Evolutionary conservation across 2,888 invertebrate species (phyloP).

Genomic region (Steinernema hermaphroditum): DNA sequence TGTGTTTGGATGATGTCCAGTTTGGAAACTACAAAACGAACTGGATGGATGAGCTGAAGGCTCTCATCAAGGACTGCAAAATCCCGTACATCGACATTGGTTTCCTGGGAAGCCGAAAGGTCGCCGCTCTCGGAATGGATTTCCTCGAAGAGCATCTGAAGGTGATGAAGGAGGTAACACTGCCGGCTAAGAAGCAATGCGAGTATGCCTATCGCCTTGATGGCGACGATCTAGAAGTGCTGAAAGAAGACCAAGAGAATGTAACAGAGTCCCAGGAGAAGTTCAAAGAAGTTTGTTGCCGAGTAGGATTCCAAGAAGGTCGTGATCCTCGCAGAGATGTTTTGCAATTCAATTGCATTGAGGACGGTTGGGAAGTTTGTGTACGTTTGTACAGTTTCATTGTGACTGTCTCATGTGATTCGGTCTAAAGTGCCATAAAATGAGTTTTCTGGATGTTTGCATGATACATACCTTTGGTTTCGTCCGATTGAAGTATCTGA

Average conservation of each 20-base stretch:
- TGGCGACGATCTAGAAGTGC: background rate
- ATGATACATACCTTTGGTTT: too few relatives aligned
- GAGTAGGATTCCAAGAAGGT: background rate
- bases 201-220: background rate
- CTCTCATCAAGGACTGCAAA: background rate
- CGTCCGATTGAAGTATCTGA: too few relatives aligned
- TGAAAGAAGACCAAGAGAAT: background rate
- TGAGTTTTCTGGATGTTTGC: too few relatives aligned
- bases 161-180: background rate
- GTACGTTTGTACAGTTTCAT: slow-evolving; percentile 19
- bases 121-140: background rate
- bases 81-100: slow-evolving; percentile 11
- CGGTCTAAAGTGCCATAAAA: too few relatives aligned
- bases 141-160: slow-evolving; percentile 3
- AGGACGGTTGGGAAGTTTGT: background rate
- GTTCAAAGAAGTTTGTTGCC: background rate
- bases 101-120: background rate
- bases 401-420: background rate
- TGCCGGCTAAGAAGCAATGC: background rate
- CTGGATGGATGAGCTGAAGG: background rate
- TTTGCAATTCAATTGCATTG: background rate
- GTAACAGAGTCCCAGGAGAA: background rate
- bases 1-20: background rate
- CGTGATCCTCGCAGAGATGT: too few relatives aligned
- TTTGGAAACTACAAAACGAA: background rate